phyloP scores from a whole-genome alignment of 2,797 vertebrate species.

The Columba guinea region DNA sequence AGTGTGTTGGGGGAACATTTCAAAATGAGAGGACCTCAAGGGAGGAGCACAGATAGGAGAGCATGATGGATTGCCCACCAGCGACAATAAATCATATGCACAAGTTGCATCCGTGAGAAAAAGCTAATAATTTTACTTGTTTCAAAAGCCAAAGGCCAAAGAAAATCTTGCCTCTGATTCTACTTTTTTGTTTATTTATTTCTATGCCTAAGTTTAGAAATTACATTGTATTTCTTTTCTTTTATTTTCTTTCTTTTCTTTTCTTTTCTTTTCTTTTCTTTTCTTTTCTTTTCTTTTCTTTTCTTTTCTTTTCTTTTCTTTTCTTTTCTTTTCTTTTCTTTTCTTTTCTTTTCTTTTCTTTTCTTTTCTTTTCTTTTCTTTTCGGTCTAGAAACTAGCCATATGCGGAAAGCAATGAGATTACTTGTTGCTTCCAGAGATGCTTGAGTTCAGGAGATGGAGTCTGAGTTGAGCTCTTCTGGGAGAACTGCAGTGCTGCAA shows the following conservation, averaged over 20 bases:
- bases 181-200: neutral
- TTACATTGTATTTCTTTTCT: neutral
- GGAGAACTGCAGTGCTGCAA: neutral
- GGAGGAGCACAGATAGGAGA: neutral
- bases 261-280: neutral
- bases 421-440: neutral
- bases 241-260: neutral
- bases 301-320: neutral
- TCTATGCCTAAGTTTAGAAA: neutral
- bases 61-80: neutral
- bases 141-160: neutral
- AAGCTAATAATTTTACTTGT: neutral
- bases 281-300: neutral
- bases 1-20: neutral
- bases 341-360: neutral
- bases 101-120: neutral
- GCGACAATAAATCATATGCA: neutral
- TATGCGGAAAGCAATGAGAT: neutral
- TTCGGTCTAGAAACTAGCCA: neutral
- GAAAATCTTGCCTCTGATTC: neutral
- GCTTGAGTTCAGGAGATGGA: neutral
- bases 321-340: neutral
- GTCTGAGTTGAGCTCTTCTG: neutral
- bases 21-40: neutral
- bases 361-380: neutral